phyloP scores from a whole-genome alignment of 1,140 invertebrate genomes.

The Drosophila kikkawai region DNA sequence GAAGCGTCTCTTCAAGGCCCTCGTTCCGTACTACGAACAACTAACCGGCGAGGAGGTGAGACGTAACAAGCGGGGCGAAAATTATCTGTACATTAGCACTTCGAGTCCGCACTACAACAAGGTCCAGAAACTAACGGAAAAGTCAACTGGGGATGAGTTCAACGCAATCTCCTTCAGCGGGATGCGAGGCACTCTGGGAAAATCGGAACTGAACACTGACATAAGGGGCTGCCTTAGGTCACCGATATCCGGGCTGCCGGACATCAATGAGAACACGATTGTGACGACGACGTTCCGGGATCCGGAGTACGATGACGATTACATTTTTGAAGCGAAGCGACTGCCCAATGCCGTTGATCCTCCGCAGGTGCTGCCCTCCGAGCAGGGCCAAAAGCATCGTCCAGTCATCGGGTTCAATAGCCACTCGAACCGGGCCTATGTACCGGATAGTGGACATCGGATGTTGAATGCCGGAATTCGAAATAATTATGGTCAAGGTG shows the following conservation, averaged over 20 bases:
- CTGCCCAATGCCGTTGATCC: conserved; percentile 90
- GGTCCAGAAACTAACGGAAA: conserved; percentile 89
- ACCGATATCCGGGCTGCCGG: conserved; percentile 89
- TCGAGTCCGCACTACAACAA: conserved; percentile 89
- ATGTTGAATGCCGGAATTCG: conserved; percentile 44
- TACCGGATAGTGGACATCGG: conserved; percentile 43
- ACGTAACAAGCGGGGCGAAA: conserved; percentile 91
- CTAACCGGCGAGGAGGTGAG: conserved; percentile 92
- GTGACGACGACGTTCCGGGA: conserved; percentile 92
- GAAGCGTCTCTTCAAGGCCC: conserved; percentile 93
- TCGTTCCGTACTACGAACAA: conserved; percentile 92
- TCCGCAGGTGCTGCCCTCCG: conserved; percentile 90
- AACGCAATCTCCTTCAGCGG: conserved; percentile 88
- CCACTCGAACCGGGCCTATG: conserved; percentile 30
- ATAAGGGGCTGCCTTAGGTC: conserved; percentile 86
- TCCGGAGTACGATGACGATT: conserved; percentile 91
- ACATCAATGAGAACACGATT: conserved; percentile 87
- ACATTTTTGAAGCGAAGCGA: conserved; percentile 91
- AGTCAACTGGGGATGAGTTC: conserved; percentile 85
- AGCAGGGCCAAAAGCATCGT: conserved; percentile 74
- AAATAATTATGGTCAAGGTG: conserved; percentile 28
- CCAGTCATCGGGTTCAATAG: conserved; percentile 66
- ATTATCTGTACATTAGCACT: conserved; percentile 91
- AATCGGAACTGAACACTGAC: conserved; percentile 89
- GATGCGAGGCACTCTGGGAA: conserved; percentile 90